Base-by-base conservation (phyloP, 92 coral and sea anemone genomes). In the Metridium senile region DNA sequence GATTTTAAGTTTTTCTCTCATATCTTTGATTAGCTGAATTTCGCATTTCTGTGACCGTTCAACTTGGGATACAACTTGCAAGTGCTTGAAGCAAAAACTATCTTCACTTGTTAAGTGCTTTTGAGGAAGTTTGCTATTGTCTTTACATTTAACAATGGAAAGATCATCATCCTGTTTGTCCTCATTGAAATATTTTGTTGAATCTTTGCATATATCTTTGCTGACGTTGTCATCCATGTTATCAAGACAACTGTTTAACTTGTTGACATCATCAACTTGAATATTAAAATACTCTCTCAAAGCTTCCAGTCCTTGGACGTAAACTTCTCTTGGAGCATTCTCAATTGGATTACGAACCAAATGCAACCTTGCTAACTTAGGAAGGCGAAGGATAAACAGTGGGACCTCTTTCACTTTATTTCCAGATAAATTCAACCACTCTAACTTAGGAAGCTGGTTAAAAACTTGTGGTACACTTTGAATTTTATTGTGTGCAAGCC, bases 381-480 rank as follows among this genome's bases (percentile, higher is more conserved):
- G 86, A 52, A 88, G 74, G 29, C 62, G 70, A 1, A 91, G 34
- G 23, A 89, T 47, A 53, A 79, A 85, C 0, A 66, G 79, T 1
- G 97, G 97, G 20, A 91, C 34, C 26, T 78, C 62, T 51, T 85
- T 80, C 19, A 91, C 58, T 43, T 74, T 64, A 47, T 91, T 91
- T 13, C 97, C 97, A 30, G 97, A 89, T 33, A 91, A 59, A 77
- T 89, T 91, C 25, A 91, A 78, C 93, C 93, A 91, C 33, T 85
- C 89, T 21, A 91, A 84, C 9, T 53, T 47, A 22, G 18, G 47
- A 47, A 91, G 72, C 29, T 52, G 62, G 31, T 77, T 53, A 9
- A 85, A 28, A 26, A 70, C 75, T 22, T 62, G 76, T 0, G 97
- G 86, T 8, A 91, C 73, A 23, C 79, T 85, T 29, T 84, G 80